A percentile compares a stretch with the other conserved stretches of the same genome.
Conservation (phyloP, 2,113 vertebrate genomes). For the Macquaria australasica region DNA sequence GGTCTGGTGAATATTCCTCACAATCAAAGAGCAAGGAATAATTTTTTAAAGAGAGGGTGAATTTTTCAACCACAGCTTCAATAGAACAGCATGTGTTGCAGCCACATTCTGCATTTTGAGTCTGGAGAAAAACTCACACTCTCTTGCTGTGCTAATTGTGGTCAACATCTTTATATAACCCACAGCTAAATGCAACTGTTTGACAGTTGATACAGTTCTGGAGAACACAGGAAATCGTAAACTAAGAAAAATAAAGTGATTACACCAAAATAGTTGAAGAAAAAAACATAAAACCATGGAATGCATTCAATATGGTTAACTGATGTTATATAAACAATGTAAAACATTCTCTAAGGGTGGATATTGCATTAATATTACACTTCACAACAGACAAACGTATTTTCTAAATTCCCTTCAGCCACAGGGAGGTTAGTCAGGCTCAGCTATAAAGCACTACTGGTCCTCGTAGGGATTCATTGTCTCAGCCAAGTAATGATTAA, state of each 20-base stretch:
- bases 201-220: not conserved
- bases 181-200: not conserved
- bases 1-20: not conserved
- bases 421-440: not conserved
- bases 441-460: not conserved
- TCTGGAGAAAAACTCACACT: not conserved
- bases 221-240: not conserved
- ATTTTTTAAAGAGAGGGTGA: not conserved
- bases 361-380: constrained; percentile 4
- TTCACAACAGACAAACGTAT: constrained; percentile 27
- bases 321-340: not conserved
- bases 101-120: not conserved
- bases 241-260: not conserved
- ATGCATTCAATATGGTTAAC: not conserved
- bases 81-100: too few relatives aligned
- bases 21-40: not conserved
- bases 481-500: not conserved
- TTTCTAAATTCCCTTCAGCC: not conserved
- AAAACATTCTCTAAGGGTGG: not conserved
- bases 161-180: not conserved
- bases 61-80: too few relatives aligned
- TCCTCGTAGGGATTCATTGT: not conserved
- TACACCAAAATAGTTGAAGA: not conserved
- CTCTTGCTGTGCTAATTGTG: not conserved
- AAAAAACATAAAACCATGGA: not conserved